These are phyloP conservation scores for Orestias chungarensis DNA, from an alignment of 2,797 vertebrate genomes.

Conservation along the genomic window DNA sequence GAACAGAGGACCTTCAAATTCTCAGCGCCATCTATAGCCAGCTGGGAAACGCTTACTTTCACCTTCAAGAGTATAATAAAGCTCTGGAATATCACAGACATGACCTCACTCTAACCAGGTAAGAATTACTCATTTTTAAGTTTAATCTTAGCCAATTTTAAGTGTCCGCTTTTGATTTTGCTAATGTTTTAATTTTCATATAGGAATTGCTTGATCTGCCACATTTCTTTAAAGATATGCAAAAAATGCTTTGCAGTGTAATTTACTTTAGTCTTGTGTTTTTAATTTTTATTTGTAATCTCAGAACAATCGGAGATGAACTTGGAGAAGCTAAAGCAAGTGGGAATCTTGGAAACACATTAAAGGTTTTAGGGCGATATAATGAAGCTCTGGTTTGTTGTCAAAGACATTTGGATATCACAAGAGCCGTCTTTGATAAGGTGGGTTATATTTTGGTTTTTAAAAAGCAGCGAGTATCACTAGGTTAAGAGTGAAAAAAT, in stretches of 20 bases:
- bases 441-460: slow-evolving; percentile 63
- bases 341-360: slow-evolving; percentile 95
- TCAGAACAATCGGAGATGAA: slow-evolving; percentile 93
- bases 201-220: background rate
- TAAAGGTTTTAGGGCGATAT: slow-evolving; percentile 94
- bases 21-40: slow-evolving; percentile 99
- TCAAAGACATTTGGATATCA: slow-evolving; percentile 95
- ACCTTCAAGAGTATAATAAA: slow-evolving; percentile 92
- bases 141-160: background rate
- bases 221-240: background rate
- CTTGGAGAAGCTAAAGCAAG: slow-evolving; percentile 97
- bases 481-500: background rate
- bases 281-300: slow-evolving; percentile 23
- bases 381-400: slow-evolving; percentile 94
- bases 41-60: slow-evolving; percentile 97
- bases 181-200: background rate
- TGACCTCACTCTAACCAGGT: slow-evolving; percentile 88
- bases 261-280: slow-evolving; percentile 4
- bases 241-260: slow-evolving; percentile 1
- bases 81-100: slow-evolving; percentile 96
- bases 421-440: slow-evolving; percentile 92
- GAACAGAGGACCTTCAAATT: slow-evolving; percentile 96
- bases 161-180: background rate
- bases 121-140: background rate
- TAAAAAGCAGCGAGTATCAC: background rate